Percentiles rank a stretch among this genome's conserved stretches.
These are phyloP conservation scores for Dynastes tityus DNA, from an alignment of 2,888 invertebrate species.

Conservation along the genomic window DNA sequence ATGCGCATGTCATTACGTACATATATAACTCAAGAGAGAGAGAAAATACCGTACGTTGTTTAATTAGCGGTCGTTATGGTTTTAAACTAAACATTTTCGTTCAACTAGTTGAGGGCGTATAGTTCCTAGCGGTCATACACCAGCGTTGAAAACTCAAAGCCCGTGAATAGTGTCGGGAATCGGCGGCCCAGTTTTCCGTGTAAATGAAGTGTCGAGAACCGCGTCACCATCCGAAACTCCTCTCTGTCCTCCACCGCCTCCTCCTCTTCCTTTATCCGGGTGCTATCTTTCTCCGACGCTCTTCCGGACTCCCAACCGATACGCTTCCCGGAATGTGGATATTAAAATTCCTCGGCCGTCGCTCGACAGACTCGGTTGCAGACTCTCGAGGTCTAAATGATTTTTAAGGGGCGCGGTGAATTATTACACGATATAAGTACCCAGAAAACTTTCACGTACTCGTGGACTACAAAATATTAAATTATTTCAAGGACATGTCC, in stretches of 20 bases:
- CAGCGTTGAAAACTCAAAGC: slow-evolving; percentile 52
- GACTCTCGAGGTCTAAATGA: slow-evolving; percentile 63
- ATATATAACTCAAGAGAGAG: slow-evolving; percentile 21
- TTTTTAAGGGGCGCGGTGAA: slow-evolving; percentile 63
- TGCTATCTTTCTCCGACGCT: slow-evolving; percentile 25
- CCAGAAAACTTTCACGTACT: slow-evolving; percentile 56
- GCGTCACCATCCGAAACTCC: slow-evolving; percentile 53
- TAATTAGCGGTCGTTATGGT: slow-evolving; percentile 38
- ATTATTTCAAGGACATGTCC: slow-evolving; percentile 38
- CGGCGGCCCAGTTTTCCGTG: slow-evolving; percentile 55
- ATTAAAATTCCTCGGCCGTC: slow-evolving; percentile 65
- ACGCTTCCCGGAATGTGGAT: slow-evolving; percentile 63
- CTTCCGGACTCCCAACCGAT: slow-evolving; percentile 55
- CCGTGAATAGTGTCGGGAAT: slow-evolving; percentile 55
- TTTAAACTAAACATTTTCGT: slow-evolving; percentile 38
- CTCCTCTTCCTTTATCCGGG: slow-evolving; percentile 15
- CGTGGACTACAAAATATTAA: slow-evolving; percentile 56
- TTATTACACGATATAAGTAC: slow-evolving; percentile 62
- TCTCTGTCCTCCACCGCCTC: background rate
- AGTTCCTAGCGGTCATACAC: slow-evolving; percentile 31
- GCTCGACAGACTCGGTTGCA: slow-evolving; percentile 59
- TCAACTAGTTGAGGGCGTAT: slow-evolving; percentile 32
- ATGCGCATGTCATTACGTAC: slow-evolving; percentile 25
- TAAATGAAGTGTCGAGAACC: slow-evolving; percentile 57
- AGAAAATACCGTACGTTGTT: slow-evolving; percentile 17